These are phyloP conservation scores for Caenorhabditis sp. DNA, from an alignment of 2,888 invertebrate genomes.

Conservation along the genomic window DNA sequence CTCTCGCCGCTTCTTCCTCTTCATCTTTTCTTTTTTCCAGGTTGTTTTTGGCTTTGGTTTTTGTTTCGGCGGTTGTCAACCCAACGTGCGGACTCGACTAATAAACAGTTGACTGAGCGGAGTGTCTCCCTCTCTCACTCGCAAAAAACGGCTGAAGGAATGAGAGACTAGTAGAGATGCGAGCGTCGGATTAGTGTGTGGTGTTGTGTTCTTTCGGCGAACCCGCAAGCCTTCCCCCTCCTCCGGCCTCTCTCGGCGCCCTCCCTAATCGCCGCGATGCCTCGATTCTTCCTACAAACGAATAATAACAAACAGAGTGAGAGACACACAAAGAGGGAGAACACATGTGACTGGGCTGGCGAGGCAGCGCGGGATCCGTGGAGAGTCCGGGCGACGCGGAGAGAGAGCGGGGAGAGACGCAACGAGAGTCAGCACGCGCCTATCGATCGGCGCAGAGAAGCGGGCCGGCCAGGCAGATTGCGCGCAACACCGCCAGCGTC, in stretches of 20 bases:
- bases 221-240: slow-evolving; percentile 19
- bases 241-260: no score
- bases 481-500: slow-evolving; percentile 24
- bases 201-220: slow-evolving; percentile 46
- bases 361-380: slow-evolving; percentile 1
- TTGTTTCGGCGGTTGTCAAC: slow-evolving; percentile 26
- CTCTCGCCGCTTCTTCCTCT: neutral
- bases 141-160: slow-evolving; percentile 47
- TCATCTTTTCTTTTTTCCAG: slow-evolving; percentile 11
- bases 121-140: slow-evolving; percentile 6
- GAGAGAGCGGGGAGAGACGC: slow-evolving; percentile 33
- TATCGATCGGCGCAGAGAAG: slow-evolving; percentile 35
- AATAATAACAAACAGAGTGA: slow-evolving; percentile 50
- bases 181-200: slow-evolving; percentile 43
- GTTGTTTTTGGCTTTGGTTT: slow-evolving; percentile 42
- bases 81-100: slow-evolving; percentile 34
- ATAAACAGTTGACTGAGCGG: slow-evolving; percentile 34
- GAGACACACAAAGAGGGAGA: slow-evolving; percentile 31
- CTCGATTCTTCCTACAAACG: slow-evolving; percentile 8
- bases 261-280: no score
- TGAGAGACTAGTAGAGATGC: slow-evolving; percentile 26
- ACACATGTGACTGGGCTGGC: slow-evolving; percentile 35
- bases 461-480: slow-evolving; percentile 20
- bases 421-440: slow-evolving; percentile 42
- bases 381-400: slow-evolving; percentile 18